Evolutionary conservation across 2,797 vertebrate species (phyloP).

Genomic region (Mallotus villosus): DNA sequence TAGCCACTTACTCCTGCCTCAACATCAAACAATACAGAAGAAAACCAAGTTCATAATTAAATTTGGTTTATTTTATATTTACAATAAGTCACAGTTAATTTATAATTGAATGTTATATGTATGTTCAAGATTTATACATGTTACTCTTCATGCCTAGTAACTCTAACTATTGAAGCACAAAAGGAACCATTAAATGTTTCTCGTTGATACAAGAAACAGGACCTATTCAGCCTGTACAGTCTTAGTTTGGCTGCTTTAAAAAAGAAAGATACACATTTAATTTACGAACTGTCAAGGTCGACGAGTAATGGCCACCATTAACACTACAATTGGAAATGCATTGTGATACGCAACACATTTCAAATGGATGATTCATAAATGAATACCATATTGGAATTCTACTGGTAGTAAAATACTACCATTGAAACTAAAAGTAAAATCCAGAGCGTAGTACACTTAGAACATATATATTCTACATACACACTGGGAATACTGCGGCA

Average conservation of each 20-base stretch:
- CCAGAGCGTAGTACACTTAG: constrained; percentile 32
- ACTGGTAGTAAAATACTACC: constrained; percentile 22
- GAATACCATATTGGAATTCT: constrained; percentile 26
- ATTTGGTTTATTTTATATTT: constrained; percentile 69
- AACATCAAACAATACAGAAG: neutral
- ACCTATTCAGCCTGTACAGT: neutral
- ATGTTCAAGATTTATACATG: neutral
- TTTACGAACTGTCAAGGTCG: neutral
- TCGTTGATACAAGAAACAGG: constrained; percentile 47
- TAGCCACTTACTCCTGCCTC: neutral
- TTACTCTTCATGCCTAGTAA: constrained; percentile 8
- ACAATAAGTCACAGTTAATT: constrained; percentile 73
- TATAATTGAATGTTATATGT: constrained; percentile 56
- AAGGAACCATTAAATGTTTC: constrained; percentile 58
- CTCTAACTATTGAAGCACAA: constrained; percentile 2
- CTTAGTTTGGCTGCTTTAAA: constrained; percentile 6
- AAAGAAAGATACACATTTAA: neutral
- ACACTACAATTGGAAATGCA: neutral
- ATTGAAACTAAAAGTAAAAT: constrained; percentile 34
- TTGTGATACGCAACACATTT: neutral
- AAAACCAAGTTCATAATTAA: constrained; percentile 36
- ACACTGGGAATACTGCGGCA: constrained; percentile 42
- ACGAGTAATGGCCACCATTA: neutral
- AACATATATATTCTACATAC: constrained; percentile 30
- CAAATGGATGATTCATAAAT: constrained; percentile 1